Evolutionary conservation across 2,113 vertebrate species (phyloP), one percentile per base, ranked within the genome.

Genomic region (Rhombomys opimus): DNA sequence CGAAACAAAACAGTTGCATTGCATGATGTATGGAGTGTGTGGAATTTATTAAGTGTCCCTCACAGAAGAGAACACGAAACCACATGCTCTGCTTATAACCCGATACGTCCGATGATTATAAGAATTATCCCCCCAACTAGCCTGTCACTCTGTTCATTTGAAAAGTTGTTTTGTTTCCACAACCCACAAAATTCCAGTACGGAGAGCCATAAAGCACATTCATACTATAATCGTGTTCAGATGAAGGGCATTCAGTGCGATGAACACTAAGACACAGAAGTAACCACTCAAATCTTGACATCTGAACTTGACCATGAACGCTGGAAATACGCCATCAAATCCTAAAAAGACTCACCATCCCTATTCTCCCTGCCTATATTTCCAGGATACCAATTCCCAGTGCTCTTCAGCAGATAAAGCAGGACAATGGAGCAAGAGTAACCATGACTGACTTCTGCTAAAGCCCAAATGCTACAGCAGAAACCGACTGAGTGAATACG

Each of bases 61-160:
- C 22, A 89, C 5, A 73, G 30, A 91, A 70, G 14, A 61, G 32
- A 96, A 76, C 14, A 67, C 81, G 65, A 35, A 95, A 92, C 17
- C 30, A 72, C n/a, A 52, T 17, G 5, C 14, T 87, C 9, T 75
- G 12, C 23, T 61, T 90, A 25, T 65, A 73, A 90, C 38, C 50
- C 70, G 61, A 84, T 93, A 50, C 23, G 89, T 57, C 22, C 6
- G 2, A 59, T 59, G 65, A 93, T 50, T 41, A 92, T 50, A 67
- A 72, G 23, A 89, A 93, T 90, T 85, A 75, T n/a, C 23, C 54
- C 93, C 93, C 27, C 87, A 94, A 90, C 38, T 81, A 91, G 15
- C 8, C 41, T 95, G 27, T 9, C 8, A n/a, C 10, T 65, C 22
- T 2, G 32, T 59, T 84, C n/a, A 76, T 95, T 93, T 89, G 54